A percentile compares a stretch with the other conserved stretches of the same genome.
Conservation (phyloP, 2,888 invertebrate genomes). For the Melanargia galathea region DNA sequence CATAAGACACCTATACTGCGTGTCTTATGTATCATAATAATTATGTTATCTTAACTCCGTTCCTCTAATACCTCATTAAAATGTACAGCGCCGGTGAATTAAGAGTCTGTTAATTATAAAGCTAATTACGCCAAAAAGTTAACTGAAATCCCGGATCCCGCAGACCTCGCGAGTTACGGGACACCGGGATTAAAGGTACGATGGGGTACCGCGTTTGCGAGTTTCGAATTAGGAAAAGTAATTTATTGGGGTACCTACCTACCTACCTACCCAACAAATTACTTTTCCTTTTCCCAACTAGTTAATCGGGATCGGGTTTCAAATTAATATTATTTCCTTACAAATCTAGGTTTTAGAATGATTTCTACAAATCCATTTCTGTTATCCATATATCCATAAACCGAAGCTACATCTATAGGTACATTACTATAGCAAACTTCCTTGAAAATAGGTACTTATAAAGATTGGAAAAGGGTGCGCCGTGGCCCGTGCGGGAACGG, state of each 20-base stretch:
- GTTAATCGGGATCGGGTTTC: neutral
- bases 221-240: conserved; percentile 9
- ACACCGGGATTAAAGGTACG: conserved; percentile 24
- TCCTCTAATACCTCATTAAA: conserved; percentile 5
- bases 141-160: conserved; percentile 24
- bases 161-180: conserved; percentile 25
- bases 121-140: conserved; percentile 27
- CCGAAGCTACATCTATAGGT: no score
- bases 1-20: no score
- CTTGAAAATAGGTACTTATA: no score
- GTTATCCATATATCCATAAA: no score
- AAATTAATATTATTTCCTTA: neutral
- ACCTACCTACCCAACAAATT: neutral
- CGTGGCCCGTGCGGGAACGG: no score
- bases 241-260: neutral
- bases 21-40: no score
- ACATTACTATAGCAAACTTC: no score
- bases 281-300: no score
- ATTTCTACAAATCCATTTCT: no score
- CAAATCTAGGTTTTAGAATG: no score
- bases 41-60: no score
- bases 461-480: no score
- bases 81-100: conserved; percentile 15
- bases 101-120: conserved; percentile 33
- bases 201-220: neutral